These are phyloP conservation scores for Tetragonula carbonaria DNA, from an alignment of 2,888 invertebrate genomes.

Conservation along the genomic window DNA sequence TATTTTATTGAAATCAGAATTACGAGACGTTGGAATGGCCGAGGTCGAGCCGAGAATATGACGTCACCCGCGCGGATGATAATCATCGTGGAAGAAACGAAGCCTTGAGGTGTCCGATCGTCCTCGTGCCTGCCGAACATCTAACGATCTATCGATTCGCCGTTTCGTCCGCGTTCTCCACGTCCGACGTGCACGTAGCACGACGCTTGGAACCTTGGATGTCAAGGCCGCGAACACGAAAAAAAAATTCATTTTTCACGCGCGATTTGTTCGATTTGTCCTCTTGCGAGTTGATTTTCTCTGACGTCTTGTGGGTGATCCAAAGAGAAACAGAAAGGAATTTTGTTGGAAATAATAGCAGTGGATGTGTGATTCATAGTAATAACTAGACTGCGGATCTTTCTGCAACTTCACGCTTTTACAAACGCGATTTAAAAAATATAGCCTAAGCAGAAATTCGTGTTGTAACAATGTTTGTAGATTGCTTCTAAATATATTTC, in stretches of 20 bases:
- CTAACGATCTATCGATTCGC: constrained; percentile 63
- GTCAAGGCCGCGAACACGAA: neutral
- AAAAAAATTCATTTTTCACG: neutral
- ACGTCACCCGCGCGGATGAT: constrained; percentile 70
- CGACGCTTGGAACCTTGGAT: neutral
- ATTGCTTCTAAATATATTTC: too few relatives aligned
- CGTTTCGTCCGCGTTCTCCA: constrained; percentile 12
- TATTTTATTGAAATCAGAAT: constrained; percentile 77
- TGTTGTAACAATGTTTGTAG: too few relatives aligned
- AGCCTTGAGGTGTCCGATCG: constrained; percentile 69
- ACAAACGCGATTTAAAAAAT: too few relatives aligned
- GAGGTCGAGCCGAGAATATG: constrained; percentile 69
- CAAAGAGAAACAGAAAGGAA: too few relatives aligned
- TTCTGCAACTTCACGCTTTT: too few relatives aligned
- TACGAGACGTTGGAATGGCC: constrained; percentile 68
- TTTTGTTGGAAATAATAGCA: too few relatives aligned
- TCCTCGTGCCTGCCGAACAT: constrained; percentile 53
- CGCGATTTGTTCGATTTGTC: neutral
- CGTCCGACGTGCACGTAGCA: neutral
- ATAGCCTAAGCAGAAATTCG: too few relatives aligned
- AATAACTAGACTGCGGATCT: too few relatives aligned
- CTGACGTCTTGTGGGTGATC: too few relatives aligned
- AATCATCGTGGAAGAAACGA: constrained; percentile 63
- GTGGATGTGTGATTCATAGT: too few relatives aligned
- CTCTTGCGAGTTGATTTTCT: neutral